A percentile compares a stretch with the other conserved stretches of the same genome.
phyloP scores from a whole-genome alignment of 2,888 invertebrate genomes.

The Hyles lineata region DNA sequence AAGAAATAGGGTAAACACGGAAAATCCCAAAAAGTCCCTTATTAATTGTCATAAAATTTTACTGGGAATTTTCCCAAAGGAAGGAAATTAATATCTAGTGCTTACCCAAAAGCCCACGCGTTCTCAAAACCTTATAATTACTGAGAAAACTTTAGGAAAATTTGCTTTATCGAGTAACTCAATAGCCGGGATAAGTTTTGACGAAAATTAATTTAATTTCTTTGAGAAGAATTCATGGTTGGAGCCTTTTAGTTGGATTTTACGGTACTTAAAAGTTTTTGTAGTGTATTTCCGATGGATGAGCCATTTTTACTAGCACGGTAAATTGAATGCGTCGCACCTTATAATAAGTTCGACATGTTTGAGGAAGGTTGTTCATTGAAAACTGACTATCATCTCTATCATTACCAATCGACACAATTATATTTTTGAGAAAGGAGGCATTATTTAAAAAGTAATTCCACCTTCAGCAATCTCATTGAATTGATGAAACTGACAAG shows the following conservation, averaged over 20 bases:
- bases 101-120: neutral
- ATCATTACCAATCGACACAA: no score
- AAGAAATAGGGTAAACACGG: neutral
- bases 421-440: no score
- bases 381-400: no score
- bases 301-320: no score
- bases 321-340: no score
- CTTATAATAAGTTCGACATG: no score
- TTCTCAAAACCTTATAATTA: conserved; percentile 1
- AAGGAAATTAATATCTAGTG: conserved; percentile 4
- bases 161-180: neutral
- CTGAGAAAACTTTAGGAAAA: conserved; percentile 9
- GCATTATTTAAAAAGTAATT: no score
- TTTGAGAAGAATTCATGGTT: neutral
- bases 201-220: conserved; percentile 6
- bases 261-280: neutral
- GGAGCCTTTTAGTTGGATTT: neutral
- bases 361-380: no score
- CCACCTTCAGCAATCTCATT: no score
- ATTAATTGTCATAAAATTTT: conserved; percentile 2
- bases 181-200: neutral
- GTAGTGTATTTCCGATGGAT: no score
- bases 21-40: conserved; percentile 3
- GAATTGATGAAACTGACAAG: no score
- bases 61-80: neutral